Conservation (phyloP, 1,140 invertebrate genomes). For the Armadillidium nasatum region DNA sequence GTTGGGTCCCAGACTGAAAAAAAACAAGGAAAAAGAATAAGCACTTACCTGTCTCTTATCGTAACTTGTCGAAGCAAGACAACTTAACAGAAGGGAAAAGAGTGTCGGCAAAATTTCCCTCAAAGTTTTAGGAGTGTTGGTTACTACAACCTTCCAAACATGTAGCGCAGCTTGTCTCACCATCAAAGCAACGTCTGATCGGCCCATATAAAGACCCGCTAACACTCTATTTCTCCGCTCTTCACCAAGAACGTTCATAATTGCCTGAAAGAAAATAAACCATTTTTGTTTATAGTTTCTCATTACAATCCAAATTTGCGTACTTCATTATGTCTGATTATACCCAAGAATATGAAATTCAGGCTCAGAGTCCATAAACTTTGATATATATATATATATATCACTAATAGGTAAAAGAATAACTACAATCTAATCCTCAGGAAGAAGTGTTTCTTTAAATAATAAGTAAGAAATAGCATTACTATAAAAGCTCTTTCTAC, state of each 20-base stretch:
- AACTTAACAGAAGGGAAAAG: conserved; percentile 84
- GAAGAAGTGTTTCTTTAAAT: too few species aligned
- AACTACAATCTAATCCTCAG: too few species aligned
- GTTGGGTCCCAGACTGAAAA: too few species aligned
- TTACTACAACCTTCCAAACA: conserved; percentile 95
- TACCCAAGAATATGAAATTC: too few species aligned
- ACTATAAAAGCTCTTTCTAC: conserved; percentile 39
- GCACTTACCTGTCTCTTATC: conserved; percentile 78
- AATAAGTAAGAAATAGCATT: too few species aligned
- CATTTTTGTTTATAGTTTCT: too few species aligned
- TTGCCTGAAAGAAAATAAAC: conserved; percentile 59
- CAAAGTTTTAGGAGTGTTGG: conserved; percentile 93
- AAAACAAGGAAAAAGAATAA: too few species aligned
- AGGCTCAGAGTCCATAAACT: too few species aligned
- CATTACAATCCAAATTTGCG: too few species aligned
- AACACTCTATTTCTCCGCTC: conserved; percentile 88
- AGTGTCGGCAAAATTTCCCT: conserved; percentile 92
- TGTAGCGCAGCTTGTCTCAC: conserved; percentile 95
- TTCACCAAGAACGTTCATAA: conserved; percentile 77
- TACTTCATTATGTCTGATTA: too few species aligned
- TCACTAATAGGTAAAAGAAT: too few species aligned
- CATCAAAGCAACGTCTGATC: conserved; percentile 93
- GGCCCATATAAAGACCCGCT: conserved; percentile 93
- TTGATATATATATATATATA: too few species aligned
- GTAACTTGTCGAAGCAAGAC: conserved; percentile 88